Conservation (phyloP, 2,888 invertebrate genomes). For the Tortrix viridana region DNA sequence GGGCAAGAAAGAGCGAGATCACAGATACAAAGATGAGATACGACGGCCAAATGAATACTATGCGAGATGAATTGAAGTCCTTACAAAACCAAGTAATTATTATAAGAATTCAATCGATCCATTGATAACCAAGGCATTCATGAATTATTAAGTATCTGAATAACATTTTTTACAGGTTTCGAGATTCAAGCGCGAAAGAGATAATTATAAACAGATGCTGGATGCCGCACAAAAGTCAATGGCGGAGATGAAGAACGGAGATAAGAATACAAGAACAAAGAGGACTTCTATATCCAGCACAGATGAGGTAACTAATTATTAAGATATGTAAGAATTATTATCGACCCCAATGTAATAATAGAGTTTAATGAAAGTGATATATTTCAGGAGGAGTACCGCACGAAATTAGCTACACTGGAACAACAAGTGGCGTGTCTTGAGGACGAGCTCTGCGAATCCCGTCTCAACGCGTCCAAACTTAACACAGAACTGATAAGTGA, state of each 20-base stretch:
- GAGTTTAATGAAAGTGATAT: conserved; percentile 20
- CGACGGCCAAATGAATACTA: conserved; percentile 91
- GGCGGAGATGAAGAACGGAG: conserved; percentile 88
- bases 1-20: conserved; percentile 90
- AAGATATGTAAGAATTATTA: background rate
- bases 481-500: conserved; percentile 96
- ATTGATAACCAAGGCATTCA: background rate
- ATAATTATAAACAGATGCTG: conserved; percentile 95
- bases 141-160: background rate
- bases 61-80: conserved; percentile 92
- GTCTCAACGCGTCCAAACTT: conserved; percentile 91
- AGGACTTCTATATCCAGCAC: conserved; percentile 88
- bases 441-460: conserved; percentile 93
- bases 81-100: conserved; percentile 89
- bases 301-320: conserved; percentile 84
- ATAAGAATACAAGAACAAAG: conserved; percentile 75
- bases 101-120: too few species aligned
- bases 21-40: conserved; percentile 92
- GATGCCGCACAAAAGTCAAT: conserved; percentile 94
- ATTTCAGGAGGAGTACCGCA: conserved; percentile 87
- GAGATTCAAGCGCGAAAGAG: conserved; percentile 93
- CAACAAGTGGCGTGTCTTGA: conserved; percentile 94
- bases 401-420: conserved; percentile 89
- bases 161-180: conserved; percentile 70
- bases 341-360: background rate